phyloP scores from a whole-genome alignment of 37 sponge, comb jelly and placozoan genomes.

The Crambe crambe region DNA sequence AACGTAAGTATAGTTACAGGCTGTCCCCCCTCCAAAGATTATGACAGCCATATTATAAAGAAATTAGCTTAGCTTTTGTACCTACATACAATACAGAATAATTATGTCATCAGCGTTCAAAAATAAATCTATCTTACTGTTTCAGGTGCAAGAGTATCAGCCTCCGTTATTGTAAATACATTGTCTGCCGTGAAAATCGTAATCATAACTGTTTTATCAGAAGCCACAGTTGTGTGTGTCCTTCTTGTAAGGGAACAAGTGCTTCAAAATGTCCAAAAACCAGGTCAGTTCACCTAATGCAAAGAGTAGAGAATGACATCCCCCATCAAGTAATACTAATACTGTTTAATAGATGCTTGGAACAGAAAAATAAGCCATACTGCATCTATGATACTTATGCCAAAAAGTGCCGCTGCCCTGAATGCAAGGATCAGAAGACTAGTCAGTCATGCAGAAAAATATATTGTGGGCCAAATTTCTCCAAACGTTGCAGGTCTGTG shows the following conservation, averaged over 20 bases:
- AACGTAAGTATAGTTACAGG: background rate
- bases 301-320: background rate
- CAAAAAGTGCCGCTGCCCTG: background rate
- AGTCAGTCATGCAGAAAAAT: background rate
- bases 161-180: background rate
- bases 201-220: background rate
- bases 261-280: background rate
- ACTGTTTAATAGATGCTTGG: background rate
- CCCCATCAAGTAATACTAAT: too few species aligned
- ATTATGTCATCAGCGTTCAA: too few species aligned
- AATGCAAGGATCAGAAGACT: background rate
- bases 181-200: background rate
- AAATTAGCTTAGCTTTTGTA: background rate
- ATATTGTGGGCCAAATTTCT: background rate
- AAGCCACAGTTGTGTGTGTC: slow-evolving; percentile 1
- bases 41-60: background rate
- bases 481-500: background rate
- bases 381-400: background rate
- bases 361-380: background rate
- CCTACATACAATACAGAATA: too few species aligned
- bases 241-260: background rate
- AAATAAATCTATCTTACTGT: too few species aligned
- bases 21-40: too few species aligned
- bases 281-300: too few species aligned
- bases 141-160: background rate